These are phyloP conservation scores for Unio delphinus DNA, from an alignment of 2,888 invertebrate genomes.

Conservation along the genomic window DNA sequence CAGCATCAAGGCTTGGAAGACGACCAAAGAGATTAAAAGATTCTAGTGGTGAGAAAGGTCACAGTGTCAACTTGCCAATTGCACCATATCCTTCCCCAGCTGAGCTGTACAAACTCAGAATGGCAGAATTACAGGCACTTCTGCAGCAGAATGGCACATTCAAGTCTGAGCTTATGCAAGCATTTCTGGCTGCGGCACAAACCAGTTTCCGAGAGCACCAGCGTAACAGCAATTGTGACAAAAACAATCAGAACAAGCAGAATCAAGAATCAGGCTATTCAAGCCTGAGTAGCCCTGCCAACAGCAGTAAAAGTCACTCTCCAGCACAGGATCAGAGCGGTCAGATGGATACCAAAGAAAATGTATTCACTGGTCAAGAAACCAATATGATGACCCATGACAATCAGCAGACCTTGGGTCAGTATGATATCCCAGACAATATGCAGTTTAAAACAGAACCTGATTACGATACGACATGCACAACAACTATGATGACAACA, in stretches of 20 bases:
- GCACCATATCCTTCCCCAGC: constrained; percentile 68
- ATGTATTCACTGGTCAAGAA: not conserved
- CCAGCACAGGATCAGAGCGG: constrained; percentile 28
- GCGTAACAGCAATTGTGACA: constrained; percentile 29
- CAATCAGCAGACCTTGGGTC: not conserved
- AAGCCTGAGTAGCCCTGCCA: constrained; percentile 50
- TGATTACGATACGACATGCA: not conserved
- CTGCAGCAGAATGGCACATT: constrained; percentile 63
- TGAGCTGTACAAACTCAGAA: constrained; percentile 62
- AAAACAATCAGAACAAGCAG: constrained; percentile 33
- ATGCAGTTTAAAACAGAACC: not conserved
- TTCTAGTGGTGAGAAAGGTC: constrained; percentile 48
- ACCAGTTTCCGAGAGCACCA: constrained; percentile 60
- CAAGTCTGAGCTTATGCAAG: constrained; percentile 64
- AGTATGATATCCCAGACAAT: constrained; percentile 1
- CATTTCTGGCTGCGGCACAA: constrained; percentile 60
- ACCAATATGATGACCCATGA: constrained; percentile 3
- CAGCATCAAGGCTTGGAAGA: constrained; percentile 71
- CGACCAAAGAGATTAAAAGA: constrained; percentile 70
- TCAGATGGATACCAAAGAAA: constrained; percentile 2
- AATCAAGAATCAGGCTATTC: constrained; percentile 51
- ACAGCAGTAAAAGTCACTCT: constrained; percentile 49
- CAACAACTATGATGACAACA: constrained; percentile 12
- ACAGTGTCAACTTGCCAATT: constrained; percentile 59
- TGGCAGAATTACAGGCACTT: constrained; percentile 67